Conservation (phyloP, 2,113 vertebrate species). For the Meles meles region DNA sequence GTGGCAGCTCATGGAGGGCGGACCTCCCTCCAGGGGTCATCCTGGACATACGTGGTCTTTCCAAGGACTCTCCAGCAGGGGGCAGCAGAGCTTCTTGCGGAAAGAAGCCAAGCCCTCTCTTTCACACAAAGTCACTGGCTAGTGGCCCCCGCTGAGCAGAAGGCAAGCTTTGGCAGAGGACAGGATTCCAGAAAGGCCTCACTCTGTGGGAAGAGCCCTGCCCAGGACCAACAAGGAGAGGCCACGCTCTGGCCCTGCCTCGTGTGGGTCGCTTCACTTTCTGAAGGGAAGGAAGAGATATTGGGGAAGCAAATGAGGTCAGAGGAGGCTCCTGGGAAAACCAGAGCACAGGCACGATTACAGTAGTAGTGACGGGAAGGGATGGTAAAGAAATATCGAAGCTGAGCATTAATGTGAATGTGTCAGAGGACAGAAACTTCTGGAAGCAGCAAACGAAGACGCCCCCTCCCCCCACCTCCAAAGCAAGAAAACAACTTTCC, state of each 20-base stretch:
- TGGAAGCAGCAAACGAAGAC: neutral
- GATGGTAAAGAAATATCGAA: neutral
- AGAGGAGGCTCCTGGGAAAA: neutral
- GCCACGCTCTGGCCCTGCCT: neutral
- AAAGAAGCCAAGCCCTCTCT: rapidly evolving
- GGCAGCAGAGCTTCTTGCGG: conserved; percentile 19
- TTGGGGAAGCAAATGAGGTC: neutral
- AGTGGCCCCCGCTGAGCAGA: neutral
- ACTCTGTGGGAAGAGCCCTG: neutral
- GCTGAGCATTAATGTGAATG: neutral
- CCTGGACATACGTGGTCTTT: neutral
- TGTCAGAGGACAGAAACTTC: neutral
- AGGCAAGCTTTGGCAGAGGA: neutral
- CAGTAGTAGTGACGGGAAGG: rapidly evolving
- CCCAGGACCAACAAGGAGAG: neutral
- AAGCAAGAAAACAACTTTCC: neutral
- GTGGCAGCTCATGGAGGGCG: rapidly evolving
- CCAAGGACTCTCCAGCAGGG: neutral
- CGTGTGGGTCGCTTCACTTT: neutral
- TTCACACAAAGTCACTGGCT: rapidly evolving
- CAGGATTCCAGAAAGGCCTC: neutral
- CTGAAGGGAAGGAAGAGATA: neutral
- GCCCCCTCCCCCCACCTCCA: neutral
- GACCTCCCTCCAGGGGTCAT: rapidly evolving
- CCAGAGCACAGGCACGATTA: neutral